Conservation (phyloP, 2,797 vertebrate genomes). For the Melanotaenia nigrans region DNA sequence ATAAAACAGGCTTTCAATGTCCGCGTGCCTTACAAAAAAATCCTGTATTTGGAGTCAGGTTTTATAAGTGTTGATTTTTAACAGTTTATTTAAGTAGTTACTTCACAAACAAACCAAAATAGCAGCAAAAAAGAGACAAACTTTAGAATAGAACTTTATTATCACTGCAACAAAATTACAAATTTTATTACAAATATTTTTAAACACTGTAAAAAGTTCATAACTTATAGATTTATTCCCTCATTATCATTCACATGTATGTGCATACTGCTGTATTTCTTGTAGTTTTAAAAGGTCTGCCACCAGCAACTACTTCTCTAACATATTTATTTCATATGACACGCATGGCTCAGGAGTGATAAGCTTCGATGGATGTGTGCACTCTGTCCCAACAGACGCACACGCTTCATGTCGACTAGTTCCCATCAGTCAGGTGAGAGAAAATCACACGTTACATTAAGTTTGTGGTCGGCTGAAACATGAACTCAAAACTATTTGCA, state of each 20-base stretch:
- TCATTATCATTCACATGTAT: background rate
- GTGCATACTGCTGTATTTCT: no score
- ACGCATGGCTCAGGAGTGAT: slow-evolving; percentile 86
- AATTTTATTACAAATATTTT: no score
- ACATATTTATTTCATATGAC: background rate
- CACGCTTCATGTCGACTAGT: slow-evolving; percentile 92
- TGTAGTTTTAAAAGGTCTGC: no score
- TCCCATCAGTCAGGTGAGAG: slow-evolving; percentile 89
- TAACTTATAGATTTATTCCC: background rate
- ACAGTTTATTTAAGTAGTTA: background rate
- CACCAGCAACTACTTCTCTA: no score
- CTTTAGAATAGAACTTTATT: no score
- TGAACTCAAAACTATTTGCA: slow-evolving; percentile 16
- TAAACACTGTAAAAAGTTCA: background rate
- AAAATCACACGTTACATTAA: background rate
- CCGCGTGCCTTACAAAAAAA: background rate
- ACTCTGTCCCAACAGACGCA: slow-evolving; percentile 92
- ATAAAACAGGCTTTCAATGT: background rate
- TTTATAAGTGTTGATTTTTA: background rate
- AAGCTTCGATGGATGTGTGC: slow-evolving; percentile 96
- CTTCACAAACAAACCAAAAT: background rate
- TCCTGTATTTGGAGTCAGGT: background rate
- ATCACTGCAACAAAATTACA: no score
- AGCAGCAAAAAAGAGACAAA: background rate
- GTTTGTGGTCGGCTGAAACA: background rate